phyloP scores from a whole-genome alignment of 2,888 invertebrate species.

The Phania funesta region DNA sequence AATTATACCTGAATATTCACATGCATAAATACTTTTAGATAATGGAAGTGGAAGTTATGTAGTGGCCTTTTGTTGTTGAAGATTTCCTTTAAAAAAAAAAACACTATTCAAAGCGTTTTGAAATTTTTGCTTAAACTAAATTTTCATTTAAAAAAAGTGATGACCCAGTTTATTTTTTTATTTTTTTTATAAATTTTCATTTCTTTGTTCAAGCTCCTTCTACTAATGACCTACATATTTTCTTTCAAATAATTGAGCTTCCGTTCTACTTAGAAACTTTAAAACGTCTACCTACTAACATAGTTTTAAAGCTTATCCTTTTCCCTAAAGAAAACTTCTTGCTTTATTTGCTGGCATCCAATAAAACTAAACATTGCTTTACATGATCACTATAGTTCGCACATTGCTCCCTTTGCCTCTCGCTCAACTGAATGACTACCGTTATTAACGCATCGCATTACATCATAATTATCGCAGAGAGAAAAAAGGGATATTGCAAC shows the following conservation, averaged over 20 bases:
- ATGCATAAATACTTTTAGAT: background rate
- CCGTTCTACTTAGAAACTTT: conserved; percentile 46
- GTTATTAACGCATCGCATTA: conserved; percentile 47
- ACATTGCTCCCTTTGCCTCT: background rate
- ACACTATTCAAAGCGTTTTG: background rate
- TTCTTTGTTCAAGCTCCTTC: background rate
- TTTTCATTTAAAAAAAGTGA: background rate
- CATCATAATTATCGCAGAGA: conserved; percentile 60
- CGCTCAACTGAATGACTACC: background rate
- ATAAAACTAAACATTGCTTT: background rate
- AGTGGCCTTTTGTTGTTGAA: too few species aligned
- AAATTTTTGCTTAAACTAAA: background rate
- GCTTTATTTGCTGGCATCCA: background rate
- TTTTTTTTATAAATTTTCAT: background rate
- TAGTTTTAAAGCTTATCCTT: conserved; percentile 48
- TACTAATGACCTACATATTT: conserved; percentile 3
- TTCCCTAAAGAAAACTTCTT: background rate
- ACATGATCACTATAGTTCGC: background rate
- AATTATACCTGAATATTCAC: conserved; percentile 23
- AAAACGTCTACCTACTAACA: conserved; percentile 52
- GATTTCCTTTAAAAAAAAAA: background rate
- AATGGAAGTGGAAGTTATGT: background rate
- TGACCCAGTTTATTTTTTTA: conserved; percentile 1
- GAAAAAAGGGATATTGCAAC: conserved; percentile 45
- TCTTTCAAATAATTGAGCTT: background rate